Percentiles rank a stretch among this genome's conserved stretches.
phyloP scores from a whole-genome alignment of 2,888 invertebrate genomes.

The Drosophila recens region DNA sequence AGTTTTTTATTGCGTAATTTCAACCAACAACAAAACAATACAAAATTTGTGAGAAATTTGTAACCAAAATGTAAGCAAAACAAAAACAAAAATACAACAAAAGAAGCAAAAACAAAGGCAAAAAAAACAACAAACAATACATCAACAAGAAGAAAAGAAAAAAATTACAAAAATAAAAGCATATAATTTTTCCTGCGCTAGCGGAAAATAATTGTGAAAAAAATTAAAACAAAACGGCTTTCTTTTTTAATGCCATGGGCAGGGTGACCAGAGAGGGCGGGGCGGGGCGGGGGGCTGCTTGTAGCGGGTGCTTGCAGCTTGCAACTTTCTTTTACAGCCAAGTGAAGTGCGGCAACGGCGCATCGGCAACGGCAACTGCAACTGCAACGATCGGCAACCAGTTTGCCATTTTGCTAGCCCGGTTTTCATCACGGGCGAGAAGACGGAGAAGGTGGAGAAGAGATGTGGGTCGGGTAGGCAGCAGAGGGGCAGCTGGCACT shows the following conservation, averaged over 20 bases:
- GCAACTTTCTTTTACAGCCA: conserved; percentile 73
- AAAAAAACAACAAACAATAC: conserved; percentile 34
- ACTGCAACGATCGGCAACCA: conserved; percentile 60
- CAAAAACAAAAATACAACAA: conserved; percentile 43
- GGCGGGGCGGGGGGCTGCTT: conserved; percentile 2
- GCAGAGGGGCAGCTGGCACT: conserved; percentile 41
- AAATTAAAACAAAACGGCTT: conserved; percentile 78
- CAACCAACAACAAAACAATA: conserved; percentile 39
- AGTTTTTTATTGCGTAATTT: conserved; percentile 78
- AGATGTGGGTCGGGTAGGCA: no score
- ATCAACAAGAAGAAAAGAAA: conserved; percentile 32
- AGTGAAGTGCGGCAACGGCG: conserved; percentile 66
- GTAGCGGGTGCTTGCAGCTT: conserved; percentile 57
- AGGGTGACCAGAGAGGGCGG: not conserved
- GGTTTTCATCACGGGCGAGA: conserved; percentile 30
- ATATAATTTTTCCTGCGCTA: conserved; percentile 79
- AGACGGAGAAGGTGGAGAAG: not conserved
- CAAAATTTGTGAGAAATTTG: conserved; percentile 77
- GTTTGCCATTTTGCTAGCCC: conserved; percentile 53
- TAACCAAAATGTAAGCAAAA: conserved; percentile 74
- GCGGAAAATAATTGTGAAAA: conserved; percentile 81
- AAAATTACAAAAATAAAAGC: conserved; percentile 70
- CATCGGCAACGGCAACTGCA: conserved; percentile 37
- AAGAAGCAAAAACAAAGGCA: conserved; percentile 46
- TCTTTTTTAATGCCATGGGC: conserved; percentile 58